Percentiles rank a stretch among this genome's conserved stretches.
Evolutionary conservation across 2,888 invertebrate genomes (phyloP).

Genomic region (Pollenia griseotomentosa): DNA sequence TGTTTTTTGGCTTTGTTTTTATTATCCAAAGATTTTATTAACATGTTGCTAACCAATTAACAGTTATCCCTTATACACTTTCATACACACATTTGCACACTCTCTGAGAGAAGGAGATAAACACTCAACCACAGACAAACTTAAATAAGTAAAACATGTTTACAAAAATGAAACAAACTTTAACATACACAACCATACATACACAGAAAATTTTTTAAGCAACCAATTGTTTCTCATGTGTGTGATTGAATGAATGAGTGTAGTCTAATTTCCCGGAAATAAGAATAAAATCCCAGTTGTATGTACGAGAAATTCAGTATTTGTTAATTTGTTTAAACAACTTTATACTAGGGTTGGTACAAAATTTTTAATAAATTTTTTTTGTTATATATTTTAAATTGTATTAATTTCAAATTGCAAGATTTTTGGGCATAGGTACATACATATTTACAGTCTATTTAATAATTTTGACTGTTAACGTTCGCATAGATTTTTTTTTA

Average conservation of each 20-base stretch:
- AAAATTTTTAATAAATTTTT: too few species aligned
- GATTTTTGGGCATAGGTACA: too few species aligned
- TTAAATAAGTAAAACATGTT: conserved; percentile 46
- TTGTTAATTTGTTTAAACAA: conserved; percentile 9
- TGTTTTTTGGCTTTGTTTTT: conserved; percentile 22
- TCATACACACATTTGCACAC: not conserved
- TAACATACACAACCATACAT: not conserved
- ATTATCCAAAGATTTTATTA: conserved; percentile 66
- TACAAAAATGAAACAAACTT: conserved; percentile 22
- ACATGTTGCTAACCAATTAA: conserved; percentile 72
- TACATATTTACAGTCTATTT: too few species aligned
- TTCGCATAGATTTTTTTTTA: too few species aligned
- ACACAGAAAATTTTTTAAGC: not conserved
- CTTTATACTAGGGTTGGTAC: not conserved
- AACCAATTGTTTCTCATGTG: too few species aligned
- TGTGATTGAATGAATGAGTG: not conserved
- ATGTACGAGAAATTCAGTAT: not conserved
- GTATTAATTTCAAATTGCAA: too few species aligned
- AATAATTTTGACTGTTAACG: too few species aligned
- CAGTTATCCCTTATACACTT: conserved; percentile 46
- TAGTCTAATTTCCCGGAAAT: conserved; percentile 61
- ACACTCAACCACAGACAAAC: conserved; percentile 29
- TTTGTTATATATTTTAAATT: too few species aligned
- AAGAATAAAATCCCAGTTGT: conserved; percentile 29
- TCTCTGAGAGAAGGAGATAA: not conserved